phyloP scores from a whole-genome alignment of 2,113 vertebrate species.

The Neogale vison region DNA sequence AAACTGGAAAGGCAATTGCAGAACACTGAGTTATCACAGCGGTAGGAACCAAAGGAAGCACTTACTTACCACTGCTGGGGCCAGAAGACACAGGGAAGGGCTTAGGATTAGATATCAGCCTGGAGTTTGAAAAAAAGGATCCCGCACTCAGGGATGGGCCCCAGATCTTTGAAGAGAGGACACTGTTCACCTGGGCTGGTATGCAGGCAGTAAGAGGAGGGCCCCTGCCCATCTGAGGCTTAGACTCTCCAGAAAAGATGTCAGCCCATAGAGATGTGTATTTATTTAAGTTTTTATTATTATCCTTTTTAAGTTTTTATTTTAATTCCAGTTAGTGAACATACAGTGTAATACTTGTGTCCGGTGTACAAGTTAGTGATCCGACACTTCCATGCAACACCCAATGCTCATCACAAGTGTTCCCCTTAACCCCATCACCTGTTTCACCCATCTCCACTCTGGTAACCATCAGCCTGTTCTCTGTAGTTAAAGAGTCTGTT shows the following conservation, averaged over 20 bases:
- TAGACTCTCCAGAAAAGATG: not conserved
- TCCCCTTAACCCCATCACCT: not conserved
- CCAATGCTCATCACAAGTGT: not conserved
- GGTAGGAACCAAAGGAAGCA: not conserved
- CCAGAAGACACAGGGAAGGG: not conserved
- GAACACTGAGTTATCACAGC: not conserved
- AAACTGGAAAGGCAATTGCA: not conserved
- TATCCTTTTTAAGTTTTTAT: not conserved
- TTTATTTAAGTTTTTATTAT: not conserved
- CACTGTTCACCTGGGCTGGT: not conserved
- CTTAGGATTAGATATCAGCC: not conserved
- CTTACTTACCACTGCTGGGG: not conserved
- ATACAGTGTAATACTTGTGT: not conserved
- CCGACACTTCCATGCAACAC: not conserved
- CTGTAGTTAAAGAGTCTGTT: not conserved
- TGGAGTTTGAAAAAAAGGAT: not conserved
- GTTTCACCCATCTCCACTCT: not conserved
- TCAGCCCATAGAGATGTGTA: not conserved
- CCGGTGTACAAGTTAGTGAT: not conserved
- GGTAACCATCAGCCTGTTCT: not conserved
- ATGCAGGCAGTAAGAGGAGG: not conserved
- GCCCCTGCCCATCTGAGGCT: not conserved
- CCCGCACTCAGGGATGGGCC: fast-evolving
- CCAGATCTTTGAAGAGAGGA: not conserved
- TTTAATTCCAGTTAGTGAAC: not conserved